phyloP scores from a whole-genome alignment of 2,888 invertebrate species.

The Caradrina clavipalpis region DNA sequence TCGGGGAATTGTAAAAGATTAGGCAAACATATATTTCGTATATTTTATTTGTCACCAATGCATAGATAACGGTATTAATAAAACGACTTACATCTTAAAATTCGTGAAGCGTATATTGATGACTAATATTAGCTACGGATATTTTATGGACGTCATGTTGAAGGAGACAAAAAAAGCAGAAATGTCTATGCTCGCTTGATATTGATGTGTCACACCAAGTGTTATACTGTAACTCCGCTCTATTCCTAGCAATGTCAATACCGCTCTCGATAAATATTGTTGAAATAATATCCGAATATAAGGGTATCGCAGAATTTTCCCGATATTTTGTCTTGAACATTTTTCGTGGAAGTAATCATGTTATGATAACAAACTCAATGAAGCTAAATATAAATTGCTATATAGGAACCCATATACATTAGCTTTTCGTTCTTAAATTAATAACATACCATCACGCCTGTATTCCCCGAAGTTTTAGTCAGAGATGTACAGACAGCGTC shows the following conservation, averaged over 20 bases:
- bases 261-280: not conserved
- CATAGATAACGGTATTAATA: conserved; percentile 12
- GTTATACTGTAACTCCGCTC: not conserved
- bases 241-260: not conserved
- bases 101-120: conserved; percentile 21
- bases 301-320: not conserved
- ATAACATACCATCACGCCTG: too few species aligned
- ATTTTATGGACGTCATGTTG: conserved; percentile 25
- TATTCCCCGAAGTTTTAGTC: too few species aligned
- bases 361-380: conserved; percentile 22
- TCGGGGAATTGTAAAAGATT: not conserved
- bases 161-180: conserved; percentile 17
- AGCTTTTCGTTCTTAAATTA: not conserved
- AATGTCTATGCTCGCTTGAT: conserved; percentile 9
- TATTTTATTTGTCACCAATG: conserved; percentile 1
- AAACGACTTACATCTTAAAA: conserved; percentile 6
- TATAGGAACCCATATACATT: conserved; percentile 11
- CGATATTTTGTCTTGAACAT: not conserved
- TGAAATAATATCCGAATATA: not conserved
- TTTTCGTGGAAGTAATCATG: not conserved
- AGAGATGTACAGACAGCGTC: too few species aligned
- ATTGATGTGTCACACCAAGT: not conserved
- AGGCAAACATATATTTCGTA: not conserved
- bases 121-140: conserved; percentile 34
- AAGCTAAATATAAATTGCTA: conserved; percentile 16